Conservation (phyloP, 2,888 invertebrate species). For the Plebejus melissa region DNA sequence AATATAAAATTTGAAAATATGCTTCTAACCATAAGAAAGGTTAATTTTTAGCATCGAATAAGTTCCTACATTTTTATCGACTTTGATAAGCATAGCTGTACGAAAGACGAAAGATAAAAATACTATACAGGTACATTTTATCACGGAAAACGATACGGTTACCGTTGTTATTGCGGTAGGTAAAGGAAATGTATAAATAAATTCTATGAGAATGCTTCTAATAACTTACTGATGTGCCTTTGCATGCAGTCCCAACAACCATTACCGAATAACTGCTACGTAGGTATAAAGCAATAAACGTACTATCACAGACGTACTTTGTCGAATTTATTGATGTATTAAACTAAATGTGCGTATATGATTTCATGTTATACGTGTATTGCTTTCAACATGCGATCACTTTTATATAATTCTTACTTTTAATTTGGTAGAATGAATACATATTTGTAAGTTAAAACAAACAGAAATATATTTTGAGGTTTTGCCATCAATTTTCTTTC, state of each 20-base stretch:
- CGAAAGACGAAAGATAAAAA: too few species aligned
- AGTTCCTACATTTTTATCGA: neutral
- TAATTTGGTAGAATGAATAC: neutral
- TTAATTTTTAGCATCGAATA: neutral
- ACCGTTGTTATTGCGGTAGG: neutral
- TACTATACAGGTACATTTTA: too few species aligned
- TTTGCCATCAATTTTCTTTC: neutral
- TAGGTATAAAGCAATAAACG: neutral
- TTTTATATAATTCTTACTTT: neutral
- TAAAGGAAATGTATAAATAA: neutral
- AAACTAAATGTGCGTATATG: conserved; percentile 9
- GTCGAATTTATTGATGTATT: conserved; percentile 5
- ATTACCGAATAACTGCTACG: neutral
- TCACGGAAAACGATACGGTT: neutral
- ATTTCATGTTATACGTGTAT: neutral
- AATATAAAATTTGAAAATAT: neutral
- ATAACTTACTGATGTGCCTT: neutral
- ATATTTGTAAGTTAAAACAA: neutral
- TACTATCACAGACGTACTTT: neutral
- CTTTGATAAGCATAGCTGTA: neutral
- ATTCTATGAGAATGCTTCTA: neutral
- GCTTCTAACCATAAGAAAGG: neutral
- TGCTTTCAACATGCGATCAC: neutral
- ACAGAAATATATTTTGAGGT: neutral
- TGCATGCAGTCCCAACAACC: neutral